Evolutionary conservation across 2,113 vertebrate genomes (phyloP).

Genomic region (Ondatra zibethicus): DNA sequence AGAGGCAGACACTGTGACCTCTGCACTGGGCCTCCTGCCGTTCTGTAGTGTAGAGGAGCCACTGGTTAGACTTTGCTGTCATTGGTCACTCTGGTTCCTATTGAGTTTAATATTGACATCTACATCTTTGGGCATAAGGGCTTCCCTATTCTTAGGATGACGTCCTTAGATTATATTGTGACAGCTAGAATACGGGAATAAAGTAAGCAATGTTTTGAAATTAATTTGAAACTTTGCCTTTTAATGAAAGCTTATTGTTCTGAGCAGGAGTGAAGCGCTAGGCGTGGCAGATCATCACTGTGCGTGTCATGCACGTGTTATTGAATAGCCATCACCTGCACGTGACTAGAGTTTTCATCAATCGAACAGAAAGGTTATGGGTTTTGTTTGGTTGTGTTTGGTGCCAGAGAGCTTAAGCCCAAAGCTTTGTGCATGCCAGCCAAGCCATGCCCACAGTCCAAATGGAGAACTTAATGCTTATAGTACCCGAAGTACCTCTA

Average conservation of each 20-base stretch:
- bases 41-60: not conserved
- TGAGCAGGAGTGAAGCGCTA: not conserved
- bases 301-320: not conserved
- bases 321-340: not conserved
- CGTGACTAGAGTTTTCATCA: not conserved
- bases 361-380: not conserved
- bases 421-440: not conserved
- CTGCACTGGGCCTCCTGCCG: not conserved
- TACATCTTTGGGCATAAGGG: not conserved
- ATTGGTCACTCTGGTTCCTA: not conserved
- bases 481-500: not conserved
- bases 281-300: not conserved
- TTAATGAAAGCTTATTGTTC: constrained; percentile 22
- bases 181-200: constrained; percentile 13
- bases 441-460: not conserved
- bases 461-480: constrained; percentile 22
- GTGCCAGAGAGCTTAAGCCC: not conserved
- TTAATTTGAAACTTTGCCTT: not conserved
- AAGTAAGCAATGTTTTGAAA: constrained; percentile 37
- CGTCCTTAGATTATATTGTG: constrained; percentile 1
- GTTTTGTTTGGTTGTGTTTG: not conserved
- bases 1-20: not conserved
- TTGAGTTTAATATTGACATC: not conserved
- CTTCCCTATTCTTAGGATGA: constrained; percentile 4
- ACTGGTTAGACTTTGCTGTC: not conserved